These are phyloP conservation scores for Lordiphosa collinella DNA, from an alignment of 1,140 invertebrate genomes.

Conservation along the genomic window DNA sequence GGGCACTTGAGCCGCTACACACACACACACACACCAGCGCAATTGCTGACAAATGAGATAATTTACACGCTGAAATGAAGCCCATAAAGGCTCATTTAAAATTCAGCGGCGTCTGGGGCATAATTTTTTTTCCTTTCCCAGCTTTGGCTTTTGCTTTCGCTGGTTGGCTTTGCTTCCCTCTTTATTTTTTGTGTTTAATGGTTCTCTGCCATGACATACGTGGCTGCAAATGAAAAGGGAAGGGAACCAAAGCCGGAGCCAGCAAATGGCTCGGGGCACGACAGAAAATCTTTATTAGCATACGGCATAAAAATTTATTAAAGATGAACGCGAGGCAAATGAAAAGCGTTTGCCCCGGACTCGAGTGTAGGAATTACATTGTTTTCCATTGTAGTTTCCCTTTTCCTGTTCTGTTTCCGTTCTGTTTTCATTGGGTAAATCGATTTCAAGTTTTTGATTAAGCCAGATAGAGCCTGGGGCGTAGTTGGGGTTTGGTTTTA, in stretches of 20 bases:
- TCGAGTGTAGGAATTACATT: slow-evolving; percentile 31
- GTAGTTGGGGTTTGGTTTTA: slow-evolving; percentile 11
- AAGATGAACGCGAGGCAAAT: slow-evolving; percentile 53
- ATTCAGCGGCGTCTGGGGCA: slow-evolving; percentile 76
- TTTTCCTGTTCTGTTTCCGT: slow-evolving; percentile 21
- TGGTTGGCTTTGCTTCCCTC: slow-evolving; percentile 54
- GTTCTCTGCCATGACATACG: slow-evolving; percentile 76
- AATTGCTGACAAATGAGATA: slow-evolving; percentile 78
- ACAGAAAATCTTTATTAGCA: slow-evolving; percentile 74
- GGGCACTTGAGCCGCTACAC: slow-evolving; percentile 46
- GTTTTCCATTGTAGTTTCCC: slow-evolving; percentile 40
- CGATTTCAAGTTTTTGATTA: slow-evolving; percentile 74
- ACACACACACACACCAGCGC: slow-evolving; percentile 45
- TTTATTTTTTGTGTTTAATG: slow-evolving; percentile 69
- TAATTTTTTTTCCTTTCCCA: slow-evolving; percentile 60
- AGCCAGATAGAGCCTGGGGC: slow-evolving; percentile 38
- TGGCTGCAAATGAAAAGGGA: slow-evolving; percentile 69
- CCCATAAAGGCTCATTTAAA: slow-evolving; percentile 78
- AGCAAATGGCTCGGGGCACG: slow-evolving; percentile 49
- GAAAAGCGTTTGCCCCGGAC: slow-evolving; percentile 16
- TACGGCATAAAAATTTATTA: slow-evolving; percentile 78
- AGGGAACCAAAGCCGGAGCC: slow-evolving; percentile 2
- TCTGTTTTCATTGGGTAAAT: slow-evolving; percentile 71
- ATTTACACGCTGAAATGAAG: slow-evolving; percentile 78
- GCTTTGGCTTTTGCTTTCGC: slow-evolving; percentile 39